Evolutionary conservation across 2,797 vertebrate species (phyloP), one percentile per base, ranked within the genome.

Genomic region (Sebastes kiyomatsui): DNA sequence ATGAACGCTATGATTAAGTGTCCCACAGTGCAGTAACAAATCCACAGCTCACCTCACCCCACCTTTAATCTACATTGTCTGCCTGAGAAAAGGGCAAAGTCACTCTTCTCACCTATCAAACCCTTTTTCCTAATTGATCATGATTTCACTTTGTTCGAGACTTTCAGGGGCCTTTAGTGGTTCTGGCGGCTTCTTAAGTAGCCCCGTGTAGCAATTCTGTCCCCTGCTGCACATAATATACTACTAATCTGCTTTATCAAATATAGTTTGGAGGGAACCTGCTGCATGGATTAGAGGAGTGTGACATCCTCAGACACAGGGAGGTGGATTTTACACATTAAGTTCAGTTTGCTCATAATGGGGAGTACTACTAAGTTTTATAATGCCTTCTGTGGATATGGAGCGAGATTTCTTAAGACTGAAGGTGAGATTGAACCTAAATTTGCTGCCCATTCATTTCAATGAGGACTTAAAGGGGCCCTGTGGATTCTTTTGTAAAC

Each of bases 21-120:
- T 90, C 89, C 91, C 89, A 75, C 7, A 72, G 82, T 89, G 90
- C 78, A 35, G 87, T 68, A 88, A 93, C 82, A 79, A 89, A 92
- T 92, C 89, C 90, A 73, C 71, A 27, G 25, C 88, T 89, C 85
- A 83, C 87, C 86, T 80, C 76, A 30, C 80, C 89, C 83, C 72
- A 88, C 90, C 92, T 93, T 93, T 92, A 89, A 92, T 94, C 90
- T 90, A 32, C 82, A 89, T 90, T 92, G 87, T 92, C 87, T 88
- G 75, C 79, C 77, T 86, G 83, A 86, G 92, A 92, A 93, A 93
- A 90, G 86, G 89, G 77, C 86, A 91, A 84, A 91, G 83, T 81
- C 81, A 35, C 88, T 83, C 79, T 87, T 91, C 90, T 88, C 90
- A 92, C 92, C 87, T 83, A 85, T 92, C 82, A 78, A 68, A 72